These are phyloP conservation scores for Drosophila yooni DNA, from an alignment of 2,888 invertebrate species.

Conservation along the genomic window DNA sequence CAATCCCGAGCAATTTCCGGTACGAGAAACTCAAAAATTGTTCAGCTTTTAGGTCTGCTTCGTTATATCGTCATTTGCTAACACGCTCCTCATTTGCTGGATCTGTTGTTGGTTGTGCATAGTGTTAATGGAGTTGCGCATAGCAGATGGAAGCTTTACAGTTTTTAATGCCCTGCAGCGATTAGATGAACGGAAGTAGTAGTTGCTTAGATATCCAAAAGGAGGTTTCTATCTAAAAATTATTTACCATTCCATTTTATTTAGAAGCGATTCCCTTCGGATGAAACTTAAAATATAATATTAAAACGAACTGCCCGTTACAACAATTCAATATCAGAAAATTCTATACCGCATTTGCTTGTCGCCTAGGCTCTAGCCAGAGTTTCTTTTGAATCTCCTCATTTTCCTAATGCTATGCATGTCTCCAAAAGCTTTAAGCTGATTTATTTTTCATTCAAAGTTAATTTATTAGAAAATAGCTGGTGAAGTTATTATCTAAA, in stretches of 20 bases:
- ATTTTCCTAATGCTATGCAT: constrained; percentile 42
- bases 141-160: constrained; percentile 19
- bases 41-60: constrained; percentile 48
- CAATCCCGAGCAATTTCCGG: constrained; percentile 79
- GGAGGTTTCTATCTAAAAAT: neutral
- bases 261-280: neutral
- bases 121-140: constrained; percentile 25
- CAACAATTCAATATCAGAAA: neutral
- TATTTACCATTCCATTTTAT: neutral
- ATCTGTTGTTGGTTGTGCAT: constrained; percentile 1
- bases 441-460: constrained; percentile 78
- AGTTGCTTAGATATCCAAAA: neutral
- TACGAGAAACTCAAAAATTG: constrained; percentile 73
- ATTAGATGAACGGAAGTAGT: constrained; percentile 57
- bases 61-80: constrained; percentile 20
- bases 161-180: constrained; percentile 59
- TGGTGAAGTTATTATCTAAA: constrained; percentile 77
- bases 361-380: constrained; percentile 8
- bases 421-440: constrained; percentile 61
- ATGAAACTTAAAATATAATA: neutral
- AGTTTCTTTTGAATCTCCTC: constrained; percentile 6
- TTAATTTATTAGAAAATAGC: constrained; percentile 80
- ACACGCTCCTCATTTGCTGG: constrained; percentile 1
- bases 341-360: constrained; percentile 31
- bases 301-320: neutral